Conservation (phyloP, 2,888 invertebrate species). For the Sarcophaga variegata region DNA sequence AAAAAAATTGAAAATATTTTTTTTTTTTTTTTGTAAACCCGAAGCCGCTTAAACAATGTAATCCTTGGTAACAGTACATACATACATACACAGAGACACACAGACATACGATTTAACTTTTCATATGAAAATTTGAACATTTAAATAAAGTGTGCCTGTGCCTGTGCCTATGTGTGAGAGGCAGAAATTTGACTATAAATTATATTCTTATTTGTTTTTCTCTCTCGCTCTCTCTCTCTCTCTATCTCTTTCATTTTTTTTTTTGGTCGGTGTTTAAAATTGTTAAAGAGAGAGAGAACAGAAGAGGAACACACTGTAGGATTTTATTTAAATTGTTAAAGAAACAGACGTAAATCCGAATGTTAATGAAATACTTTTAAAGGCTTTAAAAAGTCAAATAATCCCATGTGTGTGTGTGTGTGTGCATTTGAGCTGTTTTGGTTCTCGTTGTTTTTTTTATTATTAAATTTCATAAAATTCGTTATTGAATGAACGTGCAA, state of each 20-base stretch:
- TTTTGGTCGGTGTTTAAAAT: neutral
- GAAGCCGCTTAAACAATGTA: slow-evolving; percentile 42
- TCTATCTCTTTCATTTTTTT: neutral
- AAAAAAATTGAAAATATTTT: neutral
- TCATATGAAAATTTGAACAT: neutral
- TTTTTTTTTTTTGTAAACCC: neutral
- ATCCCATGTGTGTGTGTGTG: neutral
- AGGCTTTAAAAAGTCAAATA: slow-evolving; percentile 24
- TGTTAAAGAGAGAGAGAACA: too few relatives aligned
- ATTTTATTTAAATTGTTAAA: neutral
- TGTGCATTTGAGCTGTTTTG: too few relatives aligned
- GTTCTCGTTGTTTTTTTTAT: neutral
- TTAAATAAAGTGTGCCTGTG: neutral
- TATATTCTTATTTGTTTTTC: slow-evolving; percentile 14
- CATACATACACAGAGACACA: neutral
- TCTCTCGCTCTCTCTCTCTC: neutral
- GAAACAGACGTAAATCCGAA: neutral
- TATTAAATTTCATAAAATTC: slow-evolving; percentile 43
- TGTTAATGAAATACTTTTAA: slow-evolving; percentile 19
- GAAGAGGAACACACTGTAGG: too few relatives aligned
- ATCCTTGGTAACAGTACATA: slow-evolving; percentile 4
- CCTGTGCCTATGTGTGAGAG: neutral
- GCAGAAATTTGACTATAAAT: slow-evolving; percentile 1
- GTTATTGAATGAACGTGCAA: slow-evolving; percentile 13
- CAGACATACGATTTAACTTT: neutral